Conservation (phyloP, 2,113 vertebrate genomes). For the Eulemur macaco region DNA sequence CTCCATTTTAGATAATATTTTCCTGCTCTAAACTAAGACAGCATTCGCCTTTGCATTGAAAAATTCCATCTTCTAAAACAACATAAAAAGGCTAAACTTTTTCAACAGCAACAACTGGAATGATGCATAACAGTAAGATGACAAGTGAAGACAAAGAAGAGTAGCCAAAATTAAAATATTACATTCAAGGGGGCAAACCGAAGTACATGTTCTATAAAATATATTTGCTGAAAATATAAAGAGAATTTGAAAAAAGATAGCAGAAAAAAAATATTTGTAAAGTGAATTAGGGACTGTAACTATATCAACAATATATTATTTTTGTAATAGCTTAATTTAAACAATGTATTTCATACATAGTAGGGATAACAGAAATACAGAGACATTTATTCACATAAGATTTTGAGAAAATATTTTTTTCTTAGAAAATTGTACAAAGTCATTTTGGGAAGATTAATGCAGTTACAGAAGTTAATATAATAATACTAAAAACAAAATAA, state of each 20-base stretch:
- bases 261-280: not conserved
- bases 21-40: not conserved
- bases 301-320: not conserved
- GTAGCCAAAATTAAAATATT: not conserved
- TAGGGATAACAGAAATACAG: not conserved
- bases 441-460: not conserved
- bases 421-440: not conserved
- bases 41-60: not conserved
- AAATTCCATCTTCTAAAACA: not conserved
- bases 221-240: not conserved
- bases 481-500: not conserved
- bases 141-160: not conserved
- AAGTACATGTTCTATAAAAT: not conserved
- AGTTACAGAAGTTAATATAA: not conserved
- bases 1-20: conserved; percentile 1
- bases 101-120: not conserved
- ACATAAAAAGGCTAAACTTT: not conserved
- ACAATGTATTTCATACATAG: not conserved
- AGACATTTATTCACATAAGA: not conserved
- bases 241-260: not conserved
- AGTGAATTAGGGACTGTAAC: not conserved
- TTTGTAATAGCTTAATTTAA: not conserved
- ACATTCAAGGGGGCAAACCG: not conserved
- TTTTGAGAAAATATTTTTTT: not conserved
- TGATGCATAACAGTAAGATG: not conserved